A percentile compares a stretch with the other conserved stretches of the same genome.
These are phyloP conservation scores for Calonectris borealis DNA, from an alignment of 2,113 vertebrate species.

Conservation along the genomic window DNA sequence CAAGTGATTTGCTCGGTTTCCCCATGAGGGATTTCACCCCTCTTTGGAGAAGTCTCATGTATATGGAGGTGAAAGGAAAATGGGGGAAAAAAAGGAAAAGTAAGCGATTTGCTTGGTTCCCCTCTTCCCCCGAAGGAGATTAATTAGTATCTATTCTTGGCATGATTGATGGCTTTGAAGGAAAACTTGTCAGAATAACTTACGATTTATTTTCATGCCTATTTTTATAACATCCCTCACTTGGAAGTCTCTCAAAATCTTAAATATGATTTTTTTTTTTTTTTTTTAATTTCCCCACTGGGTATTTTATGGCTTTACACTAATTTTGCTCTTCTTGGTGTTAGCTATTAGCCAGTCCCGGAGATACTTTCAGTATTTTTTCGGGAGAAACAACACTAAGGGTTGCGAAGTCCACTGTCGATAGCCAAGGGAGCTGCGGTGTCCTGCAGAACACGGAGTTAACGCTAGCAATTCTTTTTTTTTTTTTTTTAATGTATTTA, in stretches of 20 bases:
- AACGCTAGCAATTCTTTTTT: not conserved
- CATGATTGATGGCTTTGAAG: conserved; percentile 25
- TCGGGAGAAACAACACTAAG: not conserved
- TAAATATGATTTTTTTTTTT: not conserved
- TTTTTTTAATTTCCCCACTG: not conserved
- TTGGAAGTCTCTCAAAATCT: conserved; percentile 10
- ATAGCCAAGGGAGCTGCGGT: not conserved
- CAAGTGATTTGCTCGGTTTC: not conserved
- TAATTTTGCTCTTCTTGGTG: conserved; percentile 32
- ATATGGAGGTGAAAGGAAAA: not conserved
- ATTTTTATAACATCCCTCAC: conserved; percentile 39
- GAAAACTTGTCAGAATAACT: conserved; percentile 29
- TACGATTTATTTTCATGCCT: conserved; percentile 47
- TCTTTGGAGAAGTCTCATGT: not conserved
- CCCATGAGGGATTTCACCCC: not conserved
- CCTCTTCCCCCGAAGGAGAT: not conserved
- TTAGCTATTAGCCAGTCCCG: not conserved
- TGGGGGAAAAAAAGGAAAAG: not conserved
- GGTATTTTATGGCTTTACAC: conserved; percentile 30
- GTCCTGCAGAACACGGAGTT: not conserved
- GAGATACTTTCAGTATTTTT: conserved; percentile 11
- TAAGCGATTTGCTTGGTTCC: not conserved
- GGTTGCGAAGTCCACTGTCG: conserved; percentile 2
- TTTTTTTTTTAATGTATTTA: conserved; percentile 46
- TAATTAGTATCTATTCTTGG: conserved; percentile 34